Evolutionary conservation across 2,113 vertebrate genomes (phyloP).

Genomic region (Lagopus muta): DNA sequence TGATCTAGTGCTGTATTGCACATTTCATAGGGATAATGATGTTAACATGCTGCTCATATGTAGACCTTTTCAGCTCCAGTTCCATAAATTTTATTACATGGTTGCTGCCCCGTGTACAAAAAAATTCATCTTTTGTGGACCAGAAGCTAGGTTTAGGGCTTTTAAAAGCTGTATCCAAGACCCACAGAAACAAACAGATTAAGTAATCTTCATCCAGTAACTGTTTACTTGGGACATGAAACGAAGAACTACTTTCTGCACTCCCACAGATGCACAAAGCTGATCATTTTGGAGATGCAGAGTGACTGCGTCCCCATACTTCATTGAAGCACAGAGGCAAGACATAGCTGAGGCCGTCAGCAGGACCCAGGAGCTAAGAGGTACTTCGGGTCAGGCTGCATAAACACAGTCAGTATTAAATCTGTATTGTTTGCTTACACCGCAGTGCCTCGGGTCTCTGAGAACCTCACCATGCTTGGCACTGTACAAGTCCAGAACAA

Average conservation of each 20-base stretch:
- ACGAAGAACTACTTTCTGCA: not conserved
- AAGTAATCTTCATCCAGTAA: not conserved
- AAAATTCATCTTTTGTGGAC: not conserved
- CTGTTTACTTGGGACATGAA: not conserved
- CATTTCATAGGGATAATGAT: not conserved
- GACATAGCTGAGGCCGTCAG: not conserved
- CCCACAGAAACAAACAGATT: not conserved
- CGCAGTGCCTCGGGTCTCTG: conserved; percentile 19
- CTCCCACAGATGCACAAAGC: not conserved
- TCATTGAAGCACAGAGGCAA: conserved; percentile 3
- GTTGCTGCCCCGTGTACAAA: not conserved
- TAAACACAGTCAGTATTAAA: conserved; percentile 67
- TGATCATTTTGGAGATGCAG: not conserved
- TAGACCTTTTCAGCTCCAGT: not conserved
- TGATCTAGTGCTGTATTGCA: fast-evolving
- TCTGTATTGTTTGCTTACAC: conserved; percentile 51
- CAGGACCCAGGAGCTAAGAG: conserved; percentile 20
- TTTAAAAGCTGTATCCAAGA: not conserved
- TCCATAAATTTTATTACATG: not conserved
- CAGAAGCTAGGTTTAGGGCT: not conserved
- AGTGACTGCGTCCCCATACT: not conserved
- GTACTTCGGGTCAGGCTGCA: conserved; percentile 51
- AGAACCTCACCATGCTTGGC: conserved; percentile 47
- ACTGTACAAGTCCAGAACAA: conserved; percentile 61
- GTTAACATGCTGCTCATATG: not conserved